Evolutionary conservation across 2,888 invertebrate species (phyloP).

Genomic region (Tethea ocularis): DNA sequence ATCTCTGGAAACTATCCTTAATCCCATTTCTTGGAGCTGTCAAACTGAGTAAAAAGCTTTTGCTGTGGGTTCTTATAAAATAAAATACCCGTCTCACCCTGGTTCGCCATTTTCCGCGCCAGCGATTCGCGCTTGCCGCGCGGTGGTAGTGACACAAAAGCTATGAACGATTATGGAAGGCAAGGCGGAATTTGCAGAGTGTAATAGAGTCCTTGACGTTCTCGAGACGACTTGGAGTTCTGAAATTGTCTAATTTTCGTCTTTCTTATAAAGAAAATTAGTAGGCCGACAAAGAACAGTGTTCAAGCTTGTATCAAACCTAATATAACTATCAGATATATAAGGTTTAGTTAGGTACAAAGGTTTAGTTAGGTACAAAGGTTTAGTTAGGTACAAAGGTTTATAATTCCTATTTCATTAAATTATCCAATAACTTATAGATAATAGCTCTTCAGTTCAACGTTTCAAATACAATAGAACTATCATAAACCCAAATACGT

Average conservation of each 20-base stretch:
- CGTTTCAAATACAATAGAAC: neutral
- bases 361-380: neutral
- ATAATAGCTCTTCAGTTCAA: neutral
- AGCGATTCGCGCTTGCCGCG: constrained; percentile 25
- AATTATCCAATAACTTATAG: neutral
- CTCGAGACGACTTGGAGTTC: constrained; percentile 27
- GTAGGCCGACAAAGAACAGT: neutral
- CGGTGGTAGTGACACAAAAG: constrained; percentile 45
- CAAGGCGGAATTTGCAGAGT: constrained; percentile 35
- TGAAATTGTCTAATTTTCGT: constrained; percentile 43
- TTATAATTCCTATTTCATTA: neutral
- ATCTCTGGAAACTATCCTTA: constrained; percentile 18
- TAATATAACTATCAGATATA: neutral
- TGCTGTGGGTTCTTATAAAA: constrained; percentile 28
- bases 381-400: neutral
- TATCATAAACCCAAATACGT: neutral
- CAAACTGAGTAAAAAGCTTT: constrained; percentile 24
- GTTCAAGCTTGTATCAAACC: neutral
- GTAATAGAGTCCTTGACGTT: constrained; percentile 38
- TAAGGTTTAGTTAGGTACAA: neutral
- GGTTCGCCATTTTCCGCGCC: constrained; percentile 52
- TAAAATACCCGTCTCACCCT: constrained; percentile 31
- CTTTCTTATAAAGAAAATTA: constrained; percentile 13
- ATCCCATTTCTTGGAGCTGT: constrained; percentile 35
- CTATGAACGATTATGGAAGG: constrained; percentile 48